Base-by-base conservation (phyloP, 2,797 vertebrate species). In the Tiaroga cobitis region DNA sequence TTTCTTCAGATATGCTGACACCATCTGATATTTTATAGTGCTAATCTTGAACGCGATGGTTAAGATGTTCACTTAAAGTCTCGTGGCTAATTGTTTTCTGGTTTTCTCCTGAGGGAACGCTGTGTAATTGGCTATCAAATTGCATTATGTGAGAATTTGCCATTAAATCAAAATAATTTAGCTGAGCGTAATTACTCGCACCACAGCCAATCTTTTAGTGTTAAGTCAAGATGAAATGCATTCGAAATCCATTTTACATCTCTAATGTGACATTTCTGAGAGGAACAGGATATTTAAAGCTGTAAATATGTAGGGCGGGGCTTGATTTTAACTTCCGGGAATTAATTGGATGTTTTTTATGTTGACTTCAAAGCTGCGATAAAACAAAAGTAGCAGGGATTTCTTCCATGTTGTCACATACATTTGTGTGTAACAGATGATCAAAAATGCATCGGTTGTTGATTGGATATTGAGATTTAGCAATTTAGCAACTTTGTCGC, bases 11-110 rank as follows among this genome's bases (percentile, higher is more conserved):
- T 80, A 7, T 49, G n/a, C 59, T 67, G 77, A 65, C 39, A 32
- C 26, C 56, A 41, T 63, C 49, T 56, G 51, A 39, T 37, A 9
- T 76, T 76, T 76, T 37, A 43, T 63, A 61, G n/a, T 29, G 37
- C 24, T 61, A 19, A 78, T 61, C 54, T 61, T 41, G 24, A 77
- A 79, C 4, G 46, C 90, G 96, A 98, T 3, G 97, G 89, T 0
- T 96, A 95, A 0, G 94, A 94, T 2, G 93, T 84, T 79, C 95
- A 15, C 86, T 82, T 92, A 81, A 95, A 97, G 97, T 98, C 87
- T 13, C 3, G 0, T 96, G 56, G 93, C 85, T 95, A 94, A 3
- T 90, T 81, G 0, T 96, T 92, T 26, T 97, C 75, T 0, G 94
- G 94, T 0, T 95, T 94, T 1, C 87, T 46, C 59, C 59, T 67